phyloP scores from a whole-genome alignment of 1,140 invertebrate genomes.

The Ephestia elutella region DNA sequence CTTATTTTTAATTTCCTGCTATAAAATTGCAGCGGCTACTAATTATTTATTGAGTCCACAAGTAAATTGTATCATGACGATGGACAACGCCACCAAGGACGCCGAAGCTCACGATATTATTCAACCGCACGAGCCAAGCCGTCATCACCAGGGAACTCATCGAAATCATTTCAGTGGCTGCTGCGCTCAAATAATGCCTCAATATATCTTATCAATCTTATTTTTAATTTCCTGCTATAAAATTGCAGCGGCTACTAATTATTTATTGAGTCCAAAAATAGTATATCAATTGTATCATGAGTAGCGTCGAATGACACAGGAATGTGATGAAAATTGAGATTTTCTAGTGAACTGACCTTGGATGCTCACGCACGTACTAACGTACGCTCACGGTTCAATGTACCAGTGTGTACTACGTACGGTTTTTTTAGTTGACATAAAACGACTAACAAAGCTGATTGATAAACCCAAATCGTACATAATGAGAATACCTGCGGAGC shows the following conservation, averaged over 20 bases:
- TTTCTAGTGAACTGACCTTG: too few relatives aligned
- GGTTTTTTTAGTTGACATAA: too few relatives aligned
- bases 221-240: not conserved
- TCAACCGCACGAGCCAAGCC: constrained; percentile 98
- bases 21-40: not conserved
- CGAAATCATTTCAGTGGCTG: constrained; percentile 99
- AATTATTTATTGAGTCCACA: not conserved
- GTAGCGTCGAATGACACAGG: too few relatives aligned
- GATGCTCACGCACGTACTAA: too few relatives aligned
- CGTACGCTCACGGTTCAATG: too few relatives aligned
- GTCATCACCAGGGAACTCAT: constrained; percentile 99
- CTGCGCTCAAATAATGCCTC: constrained; percentile 83
- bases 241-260: not conserved
- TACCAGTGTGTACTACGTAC: not conserved
- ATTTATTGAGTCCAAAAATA: not conserved
- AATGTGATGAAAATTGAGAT: too few relatives aligned
- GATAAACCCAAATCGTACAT: not conserved
- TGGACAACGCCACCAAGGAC: constrained; percentile 99
- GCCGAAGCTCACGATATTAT: constrained; percentile 97
- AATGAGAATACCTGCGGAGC: not conserved
- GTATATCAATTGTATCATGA: too few relatives aligned
- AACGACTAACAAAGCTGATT: not conserved
- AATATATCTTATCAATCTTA: not conserved
- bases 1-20: not conserved
- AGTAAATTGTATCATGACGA: constrained; percentile 55